Conservation (phyloP, 2,888 invertebrate genomes). For the Rhodophaea formosa region DNA sequence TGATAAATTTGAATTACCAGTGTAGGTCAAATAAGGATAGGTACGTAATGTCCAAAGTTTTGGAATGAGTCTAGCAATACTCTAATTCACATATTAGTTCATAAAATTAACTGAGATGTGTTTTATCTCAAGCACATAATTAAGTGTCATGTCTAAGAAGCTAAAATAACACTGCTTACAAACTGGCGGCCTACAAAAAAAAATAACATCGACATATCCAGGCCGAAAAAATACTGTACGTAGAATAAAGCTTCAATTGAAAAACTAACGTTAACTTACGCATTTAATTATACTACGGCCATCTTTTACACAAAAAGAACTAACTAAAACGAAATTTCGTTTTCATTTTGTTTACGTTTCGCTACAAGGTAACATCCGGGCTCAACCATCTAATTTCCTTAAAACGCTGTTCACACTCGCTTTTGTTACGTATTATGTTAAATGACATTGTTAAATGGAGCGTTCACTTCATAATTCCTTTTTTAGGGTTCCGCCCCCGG, state of each 20-base stretch:
- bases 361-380: slow-evolving; percentile 16
- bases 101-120: too few relatives aligned
- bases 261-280: background rate
- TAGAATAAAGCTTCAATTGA: background rate
- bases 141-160: too few relatives aligned
- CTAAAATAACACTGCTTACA: too few relatives aligned
- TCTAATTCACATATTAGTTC: too few relatives aligned
- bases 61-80: too few relatives aligned
- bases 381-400: slow-evolving; percentile 25
- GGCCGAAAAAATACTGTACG: too few relatives aligned
- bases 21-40: too few relatives aligned
- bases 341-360: slow-evolving; percentile 2
- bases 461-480: slow-evolving; percentile 23
- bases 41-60: too few relatives aligned
- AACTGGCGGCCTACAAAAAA: too few relatives aligned
- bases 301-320: background rate
- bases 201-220: too few relatives aligned
- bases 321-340: background rate
- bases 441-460: slow-evolving; percentile 23
- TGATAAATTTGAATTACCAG: too few relatives aligned
- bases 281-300: background rate
- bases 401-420: slow-evolving; percentile 18
- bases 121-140: too few relatives aligned
- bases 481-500: slow-evolving; percentile 17
- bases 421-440: slow-evolving; percentile 19